Base-by-base conservation (phyloP, 2,113 vertebrate species). In the Dolichotis patagonum region DNA sequence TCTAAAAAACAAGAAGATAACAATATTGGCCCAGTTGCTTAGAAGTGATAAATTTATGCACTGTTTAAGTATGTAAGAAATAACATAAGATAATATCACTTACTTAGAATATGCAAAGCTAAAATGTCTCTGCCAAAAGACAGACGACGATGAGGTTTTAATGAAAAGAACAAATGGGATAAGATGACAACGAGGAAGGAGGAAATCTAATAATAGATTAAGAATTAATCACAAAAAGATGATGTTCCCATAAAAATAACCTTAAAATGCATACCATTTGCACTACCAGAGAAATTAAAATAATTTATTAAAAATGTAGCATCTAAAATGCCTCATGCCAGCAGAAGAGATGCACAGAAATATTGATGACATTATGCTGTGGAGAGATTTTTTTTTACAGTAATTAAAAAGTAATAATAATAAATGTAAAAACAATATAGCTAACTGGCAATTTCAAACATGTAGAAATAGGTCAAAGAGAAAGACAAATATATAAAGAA, bases 41-140 rank as follows among this genome's bases (percentile, higher is more conserved):
- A 82, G 96, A 96, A 49, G 88, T 96, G 65, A 97, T 83, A 95
- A 88, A 97, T 97, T 96, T 94, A 96, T 97, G 96, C 92, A 73
- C 77, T 85, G 63, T 94, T 96, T 95, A 97, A 97, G 85, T 85
- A 85, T 91, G 54, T 92, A 97, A 97, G 96, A 95, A 97, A 96
- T 95, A 92, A 88, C 80, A 92, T 78, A 77, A 92, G 97, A 97
- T 97, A 97, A 97, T 96, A 97, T 96, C 94, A 97, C 94, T 96
- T 98, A 96, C 95, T 97, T 97, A 97, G 96, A 97, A 97, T 97
- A 97, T 97, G 96, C 97, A 97, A 97, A 96, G 75, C 96, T 96
- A 88, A 97, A 80, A 89, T 88, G 77, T 97, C 71, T 97, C 94
- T 98, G 97, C 96, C 96, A 98, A 96, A 96, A 96, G 90, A 83